phyloP scores from a whole-genome alignment of 1,140 invertebrate species.

The Leucophenga varia region DNA sequence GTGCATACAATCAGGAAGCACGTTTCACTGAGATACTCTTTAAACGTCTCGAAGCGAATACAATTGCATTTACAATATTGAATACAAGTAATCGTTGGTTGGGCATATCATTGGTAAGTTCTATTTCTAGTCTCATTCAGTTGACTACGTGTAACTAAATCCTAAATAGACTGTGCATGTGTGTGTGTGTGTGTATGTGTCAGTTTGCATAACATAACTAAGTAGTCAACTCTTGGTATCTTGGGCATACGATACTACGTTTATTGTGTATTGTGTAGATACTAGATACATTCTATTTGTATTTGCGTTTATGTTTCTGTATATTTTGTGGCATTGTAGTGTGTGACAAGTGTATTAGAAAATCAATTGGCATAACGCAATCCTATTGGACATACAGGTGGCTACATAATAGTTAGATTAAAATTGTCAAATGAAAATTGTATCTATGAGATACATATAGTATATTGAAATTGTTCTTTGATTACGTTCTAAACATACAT shows the following conservation, averaged over 20 bases:
- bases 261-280: no score
- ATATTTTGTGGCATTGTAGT: no score
- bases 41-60: constrained; percentile 70
- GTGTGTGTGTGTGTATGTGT: constrained; percentile 1
- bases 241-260: background rate
- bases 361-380: constrained; percentile 22
- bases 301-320: constrained; percentile 9
- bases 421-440: no score
- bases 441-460: no score
- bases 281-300: constrained; percentile 1
- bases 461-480: no score
- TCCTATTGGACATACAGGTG: no score
- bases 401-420: no score
- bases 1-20: constrained; percentile 68
- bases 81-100: constrained; percentile 82
- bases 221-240: no score
- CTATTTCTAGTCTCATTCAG: no score
- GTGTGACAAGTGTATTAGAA: background rate
- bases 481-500: no score
- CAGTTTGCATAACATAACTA: no score
- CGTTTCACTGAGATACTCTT: constrained; percentile 68
- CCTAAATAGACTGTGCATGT: background rate
- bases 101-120: constrained; percentile 72
- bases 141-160: no score
- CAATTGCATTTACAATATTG: constrained; percentile 73